A percentile compares a stretch with the other conserved stretches of the same genome.
These are phyloP conservation scores for Synergus japonicus DNA, from an alignment of 2,888 invertebrate genomes.

Conservation along the genomic window DNA sequence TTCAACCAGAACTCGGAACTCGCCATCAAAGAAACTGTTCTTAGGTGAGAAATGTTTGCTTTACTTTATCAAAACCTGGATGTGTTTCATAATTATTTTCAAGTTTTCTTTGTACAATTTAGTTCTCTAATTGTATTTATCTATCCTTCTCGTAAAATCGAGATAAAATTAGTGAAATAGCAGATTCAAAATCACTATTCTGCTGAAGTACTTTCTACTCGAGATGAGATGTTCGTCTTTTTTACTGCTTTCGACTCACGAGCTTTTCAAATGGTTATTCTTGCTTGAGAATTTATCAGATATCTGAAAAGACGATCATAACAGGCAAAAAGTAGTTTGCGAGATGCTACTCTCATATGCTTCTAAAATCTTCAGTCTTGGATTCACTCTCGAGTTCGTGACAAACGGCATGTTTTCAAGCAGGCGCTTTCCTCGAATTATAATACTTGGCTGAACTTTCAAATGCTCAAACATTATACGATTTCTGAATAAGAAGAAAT, in stretches of 20 bases:
- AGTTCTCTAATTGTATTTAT: too few relatives aligned
- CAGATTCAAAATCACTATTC: too few relatives aligned
- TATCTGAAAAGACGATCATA: neutral
- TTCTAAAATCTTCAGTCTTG: neutral
- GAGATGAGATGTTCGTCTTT: neutral
- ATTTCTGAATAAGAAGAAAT: neutral
- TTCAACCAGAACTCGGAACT: conserved; percentile 67
- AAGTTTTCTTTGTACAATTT: neutral
- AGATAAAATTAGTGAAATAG: too few relatives aligned
- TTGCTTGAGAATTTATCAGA: neutral
- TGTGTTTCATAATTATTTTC: too few relatives aligned
- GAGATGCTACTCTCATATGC: neutral
- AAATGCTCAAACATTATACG: neutral
- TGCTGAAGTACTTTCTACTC: neutral
- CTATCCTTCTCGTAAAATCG: too few relatives aligned
- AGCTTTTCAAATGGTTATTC: neutral
- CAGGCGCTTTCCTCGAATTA: neutral
- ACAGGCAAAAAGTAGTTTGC: neutral
- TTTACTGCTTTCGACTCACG: neutral
- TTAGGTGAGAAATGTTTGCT: conserved; percentile 58
- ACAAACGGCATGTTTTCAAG: neutral
- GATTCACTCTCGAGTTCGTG: neutral
- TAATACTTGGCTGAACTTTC: conserved; percentile 1
- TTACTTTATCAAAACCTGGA: neutral
- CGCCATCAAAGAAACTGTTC: conserved; percentile 61